Evolutionary conservation across 37 sponge, comb jelly and placozoan species (phyloP), one percentile per base, ranked within the genome.

Genomic region (Halichondria panicea): DNA sequence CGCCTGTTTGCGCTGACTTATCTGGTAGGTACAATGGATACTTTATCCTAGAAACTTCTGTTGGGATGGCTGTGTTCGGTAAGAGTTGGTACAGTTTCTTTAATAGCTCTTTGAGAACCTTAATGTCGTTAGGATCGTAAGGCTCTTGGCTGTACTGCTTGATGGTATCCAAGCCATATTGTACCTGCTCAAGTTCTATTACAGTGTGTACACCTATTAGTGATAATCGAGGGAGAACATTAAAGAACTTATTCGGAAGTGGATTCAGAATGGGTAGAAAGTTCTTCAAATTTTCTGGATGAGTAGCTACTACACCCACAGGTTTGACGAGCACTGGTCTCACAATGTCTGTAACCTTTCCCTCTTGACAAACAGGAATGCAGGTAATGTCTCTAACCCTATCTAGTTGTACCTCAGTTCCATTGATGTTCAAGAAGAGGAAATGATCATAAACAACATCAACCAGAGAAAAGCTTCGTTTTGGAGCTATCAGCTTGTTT

Each of bases 321-420:
- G 68, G 43, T 21, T 1, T 7, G 2, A 66, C 43, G 24, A 66
- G 53, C 1, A 50, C 71, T 33, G 71, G 63, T 3, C 32, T 32
- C 30, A 21, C 44, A 42, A 43, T 24, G 1, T 25, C 63, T 43
- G 13, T 36, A 78, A 34, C 27, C 13, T 61, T 53, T 19, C 57
- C 41, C 9, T 55, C 69, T 4, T 38, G 44, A 50, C 32, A 21
- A 11, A 78, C 79, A 35, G 79, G 79, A 8, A 78, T 78, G 57
- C 79, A 78, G 25, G 79, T 24, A 28, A 35, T 31, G 34, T 52
- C 40, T 32, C 32, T 4, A 1, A 78, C 42, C 8, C 9, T 33
- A 34, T 53, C 5, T 19, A 78, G 38, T 4, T 13, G 11, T 6
- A 12, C 54, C 12, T 28, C 30, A 41, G 66, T 28, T 3, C 3